Evolutionary conservation across 2,888 invertebrate species (phyloP).

Genomic region (Kryphioiulus occultus): DNA sequence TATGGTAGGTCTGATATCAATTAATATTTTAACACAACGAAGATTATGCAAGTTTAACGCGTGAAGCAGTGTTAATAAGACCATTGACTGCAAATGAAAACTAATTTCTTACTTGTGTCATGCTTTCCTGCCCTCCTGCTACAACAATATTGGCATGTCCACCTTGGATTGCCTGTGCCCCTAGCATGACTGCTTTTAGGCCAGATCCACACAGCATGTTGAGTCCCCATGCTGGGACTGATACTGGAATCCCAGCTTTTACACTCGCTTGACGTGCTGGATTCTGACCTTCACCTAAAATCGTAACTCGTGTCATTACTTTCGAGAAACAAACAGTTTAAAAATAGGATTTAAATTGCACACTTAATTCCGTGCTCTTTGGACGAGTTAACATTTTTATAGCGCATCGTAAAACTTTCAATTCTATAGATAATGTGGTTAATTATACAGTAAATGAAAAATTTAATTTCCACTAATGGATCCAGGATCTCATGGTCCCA

Average conservation of each 20-base stretch:
- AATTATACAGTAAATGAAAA: too few species aligned
- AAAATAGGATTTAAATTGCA: too few species aligned
- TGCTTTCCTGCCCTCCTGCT: slow-evolving; percentile 83
- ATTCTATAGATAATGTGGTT: too few species aligned
- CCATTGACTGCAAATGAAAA: neutral
- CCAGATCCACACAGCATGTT: slow-evolving; percentile 87
- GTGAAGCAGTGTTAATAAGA: neutral
- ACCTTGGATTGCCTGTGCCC: slow-evolving; percentile 72
- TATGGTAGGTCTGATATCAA: neutral
- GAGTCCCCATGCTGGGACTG: slow-evolving; percentile 74
- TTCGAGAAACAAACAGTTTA: too few species aligned
- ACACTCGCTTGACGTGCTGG: slow-evolving; percentile 80
- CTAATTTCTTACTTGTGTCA: slow-evolving; percentile 68
- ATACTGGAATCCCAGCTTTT: slow-evolving; percentile 74
- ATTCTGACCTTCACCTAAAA: slow-evolving; percentile 78
- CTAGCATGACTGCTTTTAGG: slow-evolving; percentile 74
- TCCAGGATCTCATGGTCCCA: too few species aligned
- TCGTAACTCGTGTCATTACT: too few species aligned
- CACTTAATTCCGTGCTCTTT: too few species aligned
- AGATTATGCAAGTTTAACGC: neutral
- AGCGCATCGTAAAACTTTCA: too few species aligned
- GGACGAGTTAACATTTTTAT: too few species aligned
- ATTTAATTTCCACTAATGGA: too few species aligned
- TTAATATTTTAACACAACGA: neutral
- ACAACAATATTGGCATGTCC: slow-evolving; percentile 75